Evolutionary conservation across 2,113 vertebrate genomes (phyloP), one percentile per base, ranked within the genome.

Genomic region (Pao palembangensis): DNA sequence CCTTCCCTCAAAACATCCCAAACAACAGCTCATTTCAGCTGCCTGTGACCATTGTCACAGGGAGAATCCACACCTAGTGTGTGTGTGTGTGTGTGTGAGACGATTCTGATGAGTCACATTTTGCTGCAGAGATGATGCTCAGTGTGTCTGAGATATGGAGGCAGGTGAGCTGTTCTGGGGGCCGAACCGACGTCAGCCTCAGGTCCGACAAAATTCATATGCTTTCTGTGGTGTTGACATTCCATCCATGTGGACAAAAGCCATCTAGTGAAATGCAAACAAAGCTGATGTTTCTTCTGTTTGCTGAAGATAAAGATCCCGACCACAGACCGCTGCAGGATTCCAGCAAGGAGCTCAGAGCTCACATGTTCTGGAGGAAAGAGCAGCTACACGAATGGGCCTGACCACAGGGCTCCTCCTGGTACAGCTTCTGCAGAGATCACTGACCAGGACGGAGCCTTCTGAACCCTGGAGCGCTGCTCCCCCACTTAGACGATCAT

Each of bases 361-460:
- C 71, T 95, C 93, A 0, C 59, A 84, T 4, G 42, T 86, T 43
- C 88, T 95, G 81, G 91, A 93, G 59, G 88, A 79, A 87, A 34
- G 63, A 76, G 6, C 89, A 90, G 0, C 5, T 93, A 16, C 92
- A 92, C 0, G 82, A 90, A 0, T 65, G 87, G 62, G 86, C 25
- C 87, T 90, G 16, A 91, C 89, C 34, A 92, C 80, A 73, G 92
- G 89, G n/a, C 60, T 90, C 25, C 85, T 94, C 25, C 85, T 94
- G 25, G 5, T 28, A 7, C 25, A 28, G 25, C 91, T 53, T 64
- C 73, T 42, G 63, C 66, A 1, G 73, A 18, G 8, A 28, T 51
- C 49, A 25, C 14, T 0, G 53, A 53, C 55, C 49, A 25, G 16
- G 28, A 64, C 0, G 19, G 17, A 18, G 52, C 31, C 15, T 58